A percentile compares a stretch with the other conserved stretches of the same genome.
phyloP scores from a whole-genome alignment of 2,113 vertebrate genomes.

The Dissostichus mawsoni region DNA sequence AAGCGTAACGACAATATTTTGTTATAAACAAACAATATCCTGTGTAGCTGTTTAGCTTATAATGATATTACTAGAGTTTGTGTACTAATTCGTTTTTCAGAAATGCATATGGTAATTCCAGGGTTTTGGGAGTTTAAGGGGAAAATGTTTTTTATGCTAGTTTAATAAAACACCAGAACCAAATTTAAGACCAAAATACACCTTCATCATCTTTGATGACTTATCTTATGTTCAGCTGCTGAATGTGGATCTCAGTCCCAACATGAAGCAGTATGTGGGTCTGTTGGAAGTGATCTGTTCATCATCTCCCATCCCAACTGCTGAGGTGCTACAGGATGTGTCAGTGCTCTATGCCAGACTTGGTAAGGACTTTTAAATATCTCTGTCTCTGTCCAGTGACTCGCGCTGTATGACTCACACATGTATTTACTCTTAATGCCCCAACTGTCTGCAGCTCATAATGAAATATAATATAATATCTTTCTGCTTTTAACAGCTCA shows the following conservation, averaged over 20 bases:
- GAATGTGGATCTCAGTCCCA: conserved; percentile 74
- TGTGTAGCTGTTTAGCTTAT: too few species aligned
- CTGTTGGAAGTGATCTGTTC: conserved; percentile 82
- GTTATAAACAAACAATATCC: too few species aligned
- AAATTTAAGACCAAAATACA: not conserved
- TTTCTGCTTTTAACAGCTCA: conserved; percentile 70
- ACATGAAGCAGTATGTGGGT: conserved; percentile 83
- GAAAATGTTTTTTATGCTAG: not conserved
- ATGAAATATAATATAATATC: conserved; percentile 8
- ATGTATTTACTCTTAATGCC: conserved; percentile 1
- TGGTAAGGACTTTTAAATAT: conserved; percentile 66
- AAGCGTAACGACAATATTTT: too few species aligned
- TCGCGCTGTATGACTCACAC: conserved; percentile 3
- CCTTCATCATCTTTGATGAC: too few species aligned
- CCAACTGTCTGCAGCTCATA: conserved; percentile 27
- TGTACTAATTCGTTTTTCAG: too few species aligned
- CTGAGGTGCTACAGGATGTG: conserved; percentile 82
- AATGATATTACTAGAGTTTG: too few species aligned
- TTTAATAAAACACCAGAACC: not conserved
- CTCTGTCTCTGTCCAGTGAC: conserved; percentile 2
- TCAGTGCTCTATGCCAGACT: conserved; percentile 82
- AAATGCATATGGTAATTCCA: not conserved
- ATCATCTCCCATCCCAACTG: conserved; percentile 69
- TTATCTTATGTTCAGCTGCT: conserved; percentile 63
- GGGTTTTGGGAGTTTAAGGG: not conserved